Base-by-base conservation (phyloP, 2,888 invertebrate species). In the Eugnorisma glareosa region DNA sequence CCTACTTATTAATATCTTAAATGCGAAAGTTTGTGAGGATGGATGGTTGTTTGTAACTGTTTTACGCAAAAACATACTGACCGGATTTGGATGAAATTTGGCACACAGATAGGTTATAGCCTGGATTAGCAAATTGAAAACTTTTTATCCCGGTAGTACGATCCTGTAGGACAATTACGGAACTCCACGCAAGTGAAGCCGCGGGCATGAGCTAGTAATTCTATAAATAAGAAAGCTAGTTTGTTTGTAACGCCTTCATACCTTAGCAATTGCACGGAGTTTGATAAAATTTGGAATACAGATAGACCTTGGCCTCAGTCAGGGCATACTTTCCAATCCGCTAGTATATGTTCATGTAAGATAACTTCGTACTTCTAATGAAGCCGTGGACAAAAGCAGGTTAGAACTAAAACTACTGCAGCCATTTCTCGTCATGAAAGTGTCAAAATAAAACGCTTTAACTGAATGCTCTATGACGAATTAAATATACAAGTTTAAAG, bases 401-500 rank as follows among this genome's bases (percentile, higher is more conserved):
- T 64, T 57, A 48, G 8, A 35, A 31, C 11, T 64, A 0, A 8
- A 51, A 35, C 79, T n/a, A 40, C 57, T 31, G 7, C 31, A 66
- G 13, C 4, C 1, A 21, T n/a, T 43, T 54, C 24, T 61, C 35
- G 13, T 24, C 31, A 28, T 64, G 31, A n/a, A 71, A 31, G 31
- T 43, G 11, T 68, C 24, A 43, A 40, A 63, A 81, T 85, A 69
- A 75, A 82, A 74, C 64, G n/a, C 64, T 75, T 79, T 40, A 74
- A 76, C 63, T 63, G 63, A 78, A 87, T 67, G 48, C 75, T 77
- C 78, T 86, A 81, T 83, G 83, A 80, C 57, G 61, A 85, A 87
- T 87, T 85, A 81, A 86, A 86, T 81, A 83, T 79, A 86, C 86
- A 86, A 84, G 83, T 81, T 82, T 85, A 81, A 83, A 81, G 84